Percentiles rank a stretch among this genome's conserved stretches.
These are phyloP conservation scores for Pygoscelis adeliae DNA, from an alignment of 2,113 vertebrate genomes.

Conservation along the genomic window DNA sequence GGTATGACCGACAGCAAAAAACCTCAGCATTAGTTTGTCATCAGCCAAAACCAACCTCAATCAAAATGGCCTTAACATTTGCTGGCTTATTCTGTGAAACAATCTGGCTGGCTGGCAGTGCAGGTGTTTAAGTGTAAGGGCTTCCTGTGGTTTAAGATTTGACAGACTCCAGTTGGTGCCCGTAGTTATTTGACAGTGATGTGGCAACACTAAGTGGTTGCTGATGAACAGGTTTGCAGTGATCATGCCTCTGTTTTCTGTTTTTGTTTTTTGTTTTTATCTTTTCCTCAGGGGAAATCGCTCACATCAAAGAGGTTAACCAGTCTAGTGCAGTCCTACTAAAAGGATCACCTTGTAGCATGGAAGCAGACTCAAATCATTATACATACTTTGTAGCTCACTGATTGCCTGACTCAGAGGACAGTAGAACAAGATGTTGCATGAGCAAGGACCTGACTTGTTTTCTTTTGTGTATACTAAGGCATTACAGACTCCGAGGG, in stretches of 20 bases:
- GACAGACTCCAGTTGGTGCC: conserved; percentile 54
- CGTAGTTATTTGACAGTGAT: conserved; percentile 45
- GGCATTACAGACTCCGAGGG: conserved; percentile 78
- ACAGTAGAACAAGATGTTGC: conserved; percentile 87
- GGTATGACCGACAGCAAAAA: not conserved
- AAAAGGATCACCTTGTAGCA: conserved; percentile 83
- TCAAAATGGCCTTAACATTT: conserved; percentile 54
- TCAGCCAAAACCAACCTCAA: not conserved
- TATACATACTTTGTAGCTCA: conserved; percentile 83
- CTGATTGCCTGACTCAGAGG: conserved; percentile 81
- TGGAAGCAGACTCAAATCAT: conserved; percentile 82
- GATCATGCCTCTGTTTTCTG: conserved; percentile 70
- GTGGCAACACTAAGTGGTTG: conserved; percentile 43
- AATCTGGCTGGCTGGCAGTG: conserved; percentile 62
- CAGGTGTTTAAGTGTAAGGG: not conserved
- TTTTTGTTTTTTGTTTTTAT: conserved; percentile 73
- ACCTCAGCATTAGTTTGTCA: conserved; percentile 35
- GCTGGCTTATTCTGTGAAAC: conserved; percentile 56
- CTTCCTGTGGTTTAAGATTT: conserved; percentile 36
- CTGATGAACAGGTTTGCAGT: conserved; percentile 61
- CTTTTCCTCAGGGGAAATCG: conserved; percentile 84
- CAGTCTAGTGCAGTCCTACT: conserved; percentile 91
- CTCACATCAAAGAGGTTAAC: conserved; percentile 88
- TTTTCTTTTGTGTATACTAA: conserved; percentile 80
- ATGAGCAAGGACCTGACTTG: conserved; percentile 88